Evolutionary conservation across 2,113 vertebrate genomes (phyloP), one percentile per base, ranked within the genome.

Genomic region (Pandion haliaetus): DNA sequence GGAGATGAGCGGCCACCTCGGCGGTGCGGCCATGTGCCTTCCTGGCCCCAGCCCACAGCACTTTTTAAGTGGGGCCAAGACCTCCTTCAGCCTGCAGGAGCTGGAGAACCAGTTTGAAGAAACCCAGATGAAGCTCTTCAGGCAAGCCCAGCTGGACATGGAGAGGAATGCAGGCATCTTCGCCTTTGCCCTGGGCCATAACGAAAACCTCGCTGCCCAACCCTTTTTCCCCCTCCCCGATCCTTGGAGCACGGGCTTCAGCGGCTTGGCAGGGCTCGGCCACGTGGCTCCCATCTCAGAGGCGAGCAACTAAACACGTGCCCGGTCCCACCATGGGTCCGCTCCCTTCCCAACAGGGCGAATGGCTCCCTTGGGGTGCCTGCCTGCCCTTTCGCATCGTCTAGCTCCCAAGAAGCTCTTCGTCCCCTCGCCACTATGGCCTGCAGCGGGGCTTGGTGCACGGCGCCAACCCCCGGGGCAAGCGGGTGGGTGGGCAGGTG

Each of bases 161-260:
- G 98, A 99, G 97, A 98, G 98, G 96, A 99, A 99, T n/a, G 98
- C 99, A 18, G 98, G 99, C 85, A 97, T 99, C 93, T 98, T 99
- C 49, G 98, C 99, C 90, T 99, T 99, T 6, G 96, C 99, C 26
- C 97, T 99, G 95, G 98, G 99, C 57, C 98, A 98, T 82, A 98
- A 99, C 8, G 99, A 99, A 90, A 98, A 98, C 93, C 98, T 99
- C 8, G 97, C 98, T 6, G 98, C 98, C 54, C 98, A 99, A 8
- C 99, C 99, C 18, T 99, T 99, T 97, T 99, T 99, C 84, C 97
- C 98, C 0, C 97, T 99, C 90, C 98, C 99, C 0, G 98, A 99
- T 97, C 99, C 99, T 14, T 99, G 99, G 99, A 98, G 98, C 93
- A 95, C 99, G 4, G 98, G 99, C 11, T 98, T 98, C 94, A 98